Evolutionary conservation across 1,140 invertebrate genomes (phyloP).

Genomic region (Capitella teleta): DNA sequence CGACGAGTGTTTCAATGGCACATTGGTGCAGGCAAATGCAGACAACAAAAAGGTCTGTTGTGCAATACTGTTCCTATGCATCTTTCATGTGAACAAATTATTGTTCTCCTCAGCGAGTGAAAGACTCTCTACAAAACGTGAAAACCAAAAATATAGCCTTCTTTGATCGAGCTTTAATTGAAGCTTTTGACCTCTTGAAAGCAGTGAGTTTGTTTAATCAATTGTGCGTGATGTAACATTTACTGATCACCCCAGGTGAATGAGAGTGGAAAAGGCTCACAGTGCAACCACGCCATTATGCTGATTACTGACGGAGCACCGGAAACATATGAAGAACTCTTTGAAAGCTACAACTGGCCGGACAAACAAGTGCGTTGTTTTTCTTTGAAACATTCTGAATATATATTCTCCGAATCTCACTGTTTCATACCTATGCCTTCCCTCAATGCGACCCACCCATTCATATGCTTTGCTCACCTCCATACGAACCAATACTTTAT

Average conservation of each 20-base stretch:
- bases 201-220: constrained; percentile 46
- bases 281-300: constrained; percentile 98
- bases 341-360: constrained; percentile 68
- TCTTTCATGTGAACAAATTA: too few species aligned
- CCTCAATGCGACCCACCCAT: too few species aligned
- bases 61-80: neutral
- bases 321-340: constrained; percentile 81
- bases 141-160: constrained; percentile 83
- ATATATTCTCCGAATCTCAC: too few species aligned
- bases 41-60: constrained; percentile 68
- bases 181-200: constrained; percentile 77
- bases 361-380: constrained; percentile 11
- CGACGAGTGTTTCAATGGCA: constrained; percentile 62
- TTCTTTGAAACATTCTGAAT: too few species aligned
- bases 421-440: too few species aligned
- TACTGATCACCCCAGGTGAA: constrained; percentile 12
- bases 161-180: constrained; percentile 77
- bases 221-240: neutral
- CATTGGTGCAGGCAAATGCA: constrained; percentile 72
- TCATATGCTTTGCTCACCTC: neutral
- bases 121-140: constrained; percentile 60
- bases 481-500: neutral
- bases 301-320: constrained; percentile 94
- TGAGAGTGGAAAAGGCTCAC: constrained; percentile 52
- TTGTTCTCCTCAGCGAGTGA: constrained; percentile 62